phyloP scores from a whole-genome alignment of 2,888 invertebrate genomes.

The Choreutis nemorana region DNA sequence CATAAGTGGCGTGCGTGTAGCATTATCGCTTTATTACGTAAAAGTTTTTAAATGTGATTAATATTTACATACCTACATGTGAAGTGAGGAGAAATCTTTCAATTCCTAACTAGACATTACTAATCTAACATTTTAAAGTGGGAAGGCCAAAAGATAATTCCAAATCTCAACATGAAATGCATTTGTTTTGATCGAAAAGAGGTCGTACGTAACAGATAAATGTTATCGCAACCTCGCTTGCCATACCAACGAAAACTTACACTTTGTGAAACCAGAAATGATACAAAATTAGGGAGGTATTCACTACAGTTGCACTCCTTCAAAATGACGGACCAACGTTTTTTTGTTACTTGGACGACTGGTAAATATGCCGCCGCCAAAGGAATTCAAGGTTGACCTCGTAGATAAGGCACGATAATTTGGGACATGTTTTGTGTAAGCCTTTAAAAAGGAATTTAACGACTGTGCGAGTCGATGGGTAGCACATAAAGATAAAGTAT shows the following conservation, averaged over 20 bases:
- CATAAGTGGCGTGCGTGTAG: too few species aligned
- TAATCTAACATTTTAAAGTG: not conserved
- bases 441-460: too few species aligned
- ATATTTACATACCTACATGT: too few species aligned
- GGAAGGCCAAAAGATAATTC: constrained; percentile 41
- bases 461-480: too few species aligned
- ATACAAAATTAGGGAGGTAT: constrained; percentile 30
- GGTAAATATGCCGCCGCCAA: constrained; percentile 45
- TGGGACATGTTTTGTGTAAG: constrained; percentile 26
- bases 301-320: constrained; percentile 11
- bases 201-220: constrained; percentile 45
- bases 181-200: constrained; percentile 35
- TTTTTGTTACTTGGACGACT: constrained; percentile 33
- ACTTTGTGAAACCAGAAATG: too few species aligned
- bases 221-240: constrained; percentile 40
- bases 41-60: too few species aligned
- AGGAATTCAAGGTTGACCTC: constrained; percentile 57
- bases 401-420: constrained; percentile 57
- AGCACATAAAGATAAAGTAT: too few species aligned
- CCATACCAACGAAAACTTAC: too few species aligned
- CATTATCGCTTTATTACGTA: too few species aligned
- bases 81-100: too few species aligned
- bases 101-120: too few species aligned
- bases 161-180: too few species aligned
- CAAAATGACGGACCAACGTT: constrained; percentile 17